Percentiles rank a stretch among this genome's conserved stretches.
Conservation (phyloP, 2,797 vertebrate species). For the Chiloscyllium punctatum region DNA sequence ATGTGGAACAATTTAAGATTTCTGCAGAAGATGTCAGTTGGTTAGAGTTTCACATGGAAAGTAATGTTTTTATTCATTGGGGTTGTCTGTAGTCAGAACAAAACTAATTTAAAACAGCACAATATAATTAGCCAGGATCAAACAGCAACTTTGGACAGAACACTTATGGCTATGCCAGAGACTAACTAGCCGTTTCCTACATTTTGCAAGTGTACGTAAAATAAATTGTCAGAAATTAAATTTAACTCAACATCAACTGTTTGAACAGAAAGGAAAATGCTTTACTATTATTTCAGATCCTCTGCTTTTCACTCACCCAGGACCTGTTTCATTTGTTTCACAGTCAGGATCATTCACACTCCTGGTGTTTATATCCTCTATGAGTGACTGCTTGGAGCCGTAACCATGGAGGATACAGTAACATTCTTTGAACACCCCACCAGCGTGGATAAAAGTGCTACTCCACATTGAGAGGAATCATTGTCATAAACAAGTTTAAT, state of each 20-base stretch:
- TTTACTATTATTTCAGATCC: neutral
- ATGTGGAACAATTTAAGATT: neutral
- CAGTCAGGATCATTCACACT: neutral
- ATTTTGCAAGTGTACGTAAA: neutral
- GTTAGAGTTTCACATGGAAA: neutral
- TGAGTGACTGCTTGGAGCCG: neutral
- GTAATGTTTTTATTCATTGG: neutral
- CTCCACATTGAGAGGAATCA: neutral
- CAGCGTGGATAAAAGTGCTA: neutral
- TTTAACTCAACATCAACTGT: neutral
- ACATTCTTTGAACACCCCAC: neutral
- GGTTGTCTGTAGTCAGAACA: neutral
- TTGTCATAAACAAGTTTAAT: too few species aligned
- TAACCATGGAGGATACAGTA: neutral
- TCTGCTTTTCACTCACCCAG: neutral
- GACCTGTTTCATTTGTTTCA: neutral
- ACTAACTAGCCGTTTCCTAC: neutral
- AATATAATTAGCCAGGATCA: neutral
- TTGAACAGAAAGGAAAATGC: neutral
- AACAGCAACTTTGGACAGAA: neutral
- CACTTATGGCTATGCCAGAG: neutral
- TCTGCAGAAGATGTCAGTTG: neutral
- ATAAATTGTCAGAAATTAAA: neutral
- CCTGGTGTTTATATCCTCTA: neutral
- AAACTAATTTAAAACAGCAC: neutral